Conservation (phyloP, 2,797 vertebrate species). For the Lutjanus campechanus region DNA sequence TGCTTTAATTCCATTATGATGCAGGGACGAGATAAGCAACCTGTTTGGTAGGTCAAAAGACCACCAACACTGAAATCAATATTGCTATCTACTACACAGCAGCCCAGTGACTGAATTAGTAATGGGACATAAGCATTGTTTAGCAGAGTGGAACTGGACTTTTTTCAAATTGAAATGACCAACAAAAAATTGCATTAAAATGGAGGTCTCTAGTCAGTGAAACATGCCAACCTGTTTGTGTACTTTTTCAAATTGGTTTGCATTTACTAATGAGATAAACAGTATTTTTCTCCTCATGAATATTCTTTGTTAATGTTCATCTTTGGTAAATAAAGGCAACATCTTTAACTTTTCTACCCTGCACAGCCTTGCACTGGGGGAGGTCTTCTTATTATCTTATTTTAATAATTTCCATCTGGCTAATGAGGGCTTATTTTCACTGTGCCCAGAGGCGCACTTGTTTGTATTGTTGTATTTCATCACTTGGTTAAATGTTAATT, state of each 20-base stretch:
- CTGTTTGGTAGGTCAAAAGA: constrained; percentile 45
- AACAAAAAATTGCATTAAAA: constrained; percentile 3
- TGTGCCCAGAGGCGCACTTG: constrained; percentile 79
- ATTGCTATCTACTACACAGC: constrained; percentile 48
- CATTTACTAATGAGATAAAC: constrained; percentile 29
- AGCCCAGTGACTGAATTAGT: constrained; percentile 23
- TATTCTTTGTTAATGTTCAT: constrained; percentile 37
- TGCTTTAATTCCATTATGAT: constrained; percentile 68
- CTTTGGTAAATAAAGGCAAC: constrained; percentile 60
- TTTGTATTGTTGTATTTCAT: constrained; percentile 84
- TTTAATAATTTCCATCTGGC: constrained; percentile 82
- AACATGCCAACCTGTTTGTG: not conserved
- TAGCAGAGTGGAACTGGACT: constrained; percentile 5
- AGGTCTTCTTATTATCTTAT: constrained; percentile 71
- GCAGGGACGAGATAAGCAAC: constrained; percentile 53
- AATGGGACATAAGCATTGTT: constrained; percentile 22
- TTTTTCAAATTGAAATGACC: constrained; percentile 11
- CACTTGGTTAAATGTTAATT: constrained; percentile 87
- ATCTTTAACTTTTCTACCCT: constrained; percentile 66
- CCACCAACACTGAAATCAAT: constrained; percentile 61
- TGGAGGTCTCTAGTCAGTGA: not conserved
- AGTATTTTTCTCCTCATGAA: constrained; percentile 21
- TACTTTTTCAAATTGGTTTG: constrained; percentile 21
- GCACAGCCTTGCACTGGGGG: constrained; percentile 49
- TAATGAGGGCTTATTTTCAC: constrained; percentile 83